These are phyloP conservation scores for Poecilia wingei DNA, from an alignment of 2,797 vertebrate species.

Conservation along the genomic window DNA sequence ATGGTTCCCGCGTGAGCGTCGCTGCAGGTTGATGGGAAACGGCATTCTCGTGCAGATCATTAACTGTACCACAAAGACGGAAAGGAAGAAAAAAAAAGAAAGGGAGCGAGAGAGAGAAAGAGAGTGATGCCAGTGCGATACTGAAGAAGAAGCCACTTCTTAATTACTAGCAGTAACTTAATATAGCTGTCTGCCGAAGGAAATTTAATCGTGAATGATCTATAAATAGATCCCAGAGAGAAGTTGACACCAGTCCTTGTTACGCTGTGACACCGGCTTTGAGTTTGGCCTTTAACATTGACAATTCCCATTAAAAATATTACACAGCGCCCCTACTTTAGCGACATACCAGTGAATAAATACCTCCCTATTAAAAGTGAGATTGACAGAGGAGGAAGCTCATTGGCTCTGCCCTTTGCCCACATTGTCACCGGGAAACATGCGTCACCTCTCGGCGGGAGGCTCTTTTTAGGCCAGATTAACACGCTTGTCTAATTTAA, in stretches of 20 bases:
- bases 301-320: background rate
- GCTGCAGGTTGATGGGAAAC: slow-evolving; percentile 42
- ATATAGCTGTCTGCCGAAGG: background rate
- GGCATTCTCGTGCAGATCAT: slow-evolving; percentile 20
- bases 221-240: background rate
- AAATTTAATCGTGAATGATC: slow-evolving; percentile 1
- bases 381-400: slow-evolving; percentile 12
- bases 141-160: background rate
- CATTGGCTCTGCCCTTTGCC: slow-evolving; percentile 7
- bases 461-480: slow-evolving; percentile 31
- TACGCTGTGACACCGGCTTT: background rate
- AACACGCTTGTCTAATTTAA: slow-evolving; percentile 47
- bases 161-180: slow-evolving; percentile 4
- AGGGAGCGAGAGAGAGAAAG: background rate
- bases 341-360: background rate
- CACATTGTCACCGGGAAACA: slow-evolving; percentile 26
- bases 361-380: slow-evolving; percentile 13
- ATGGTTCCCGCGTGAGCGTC: background rate
- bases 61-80: background rate
- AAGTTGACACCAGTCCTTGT: background rate
- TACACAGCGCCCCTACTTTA: background rate
- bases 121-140: background rate
- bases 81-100: background rate
- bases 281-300: slow-evolving; percentile 22
- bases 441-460: slow-evolving; percentile 60